Percentiles rank a stretch among this genome's conserved stretches.
These are phyloP conservation scores for Apaloderma vittatum DNA, from an alignment of 2,113 vertebrate species.

Conservation along the genomic window DNA sequence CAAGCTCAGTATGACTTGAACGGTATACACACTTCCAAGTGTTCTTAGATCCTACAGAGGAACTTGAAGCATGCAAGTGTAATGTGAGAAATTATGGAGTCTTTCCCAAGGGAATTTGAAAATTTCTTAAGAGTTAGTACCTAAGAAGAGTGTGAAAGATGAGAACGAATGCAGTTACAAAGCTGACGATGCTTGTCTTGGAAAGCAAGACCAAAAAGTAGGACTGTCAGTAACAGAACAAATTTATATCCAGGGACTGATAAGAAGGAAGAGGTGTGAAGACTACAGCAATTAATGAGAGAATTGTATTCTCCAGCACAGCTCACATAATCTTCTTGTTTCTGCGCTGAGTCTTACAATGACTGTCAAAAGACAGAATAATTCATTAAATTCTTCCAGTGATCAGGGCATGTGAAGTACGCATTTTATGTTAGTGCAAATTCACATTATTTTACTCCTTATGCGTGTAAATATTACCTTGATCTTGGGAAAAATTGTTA, in stretches of 20 bases:
- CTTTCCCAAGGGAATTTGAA: background rate
- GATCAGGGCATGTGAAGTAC: background rate
- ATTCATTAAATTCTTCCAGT: background rate
- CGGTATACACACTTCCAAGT: background rate
- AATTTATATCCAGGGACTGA: background rate
- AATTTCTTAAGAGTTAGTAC: background rate
- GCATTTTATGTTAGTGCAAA: background rate
- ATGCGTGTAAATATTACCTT: background rate
- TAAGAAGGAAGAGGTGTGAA: background rate
- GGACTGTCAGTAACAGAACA: background rate
- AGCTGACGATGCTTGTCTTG: background rate
- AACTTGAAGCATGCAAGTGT: background rate
- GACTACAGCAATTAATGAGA: background rate
- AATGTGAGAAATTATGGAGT: background rate
- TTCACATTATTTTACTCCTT: background rate
- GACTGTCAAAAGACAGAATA: background rate
- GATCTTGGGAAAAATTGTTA: background rate
- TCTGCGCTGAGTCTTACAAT: background rate
- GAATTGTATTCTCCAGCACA: background rate
- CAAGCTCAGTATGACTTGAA: background rate
- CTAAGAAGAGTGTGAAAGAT: background rate
- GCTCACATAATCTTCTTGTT: background rate
- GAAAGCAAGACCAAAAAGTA: background rate
- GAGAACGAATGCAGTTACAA: background rate
- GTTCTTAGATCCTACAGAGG: background rate